phyloP scores from a whole-genome alignment of 2,797 vertebrate species.

The Sebastes alutus region DNA sequence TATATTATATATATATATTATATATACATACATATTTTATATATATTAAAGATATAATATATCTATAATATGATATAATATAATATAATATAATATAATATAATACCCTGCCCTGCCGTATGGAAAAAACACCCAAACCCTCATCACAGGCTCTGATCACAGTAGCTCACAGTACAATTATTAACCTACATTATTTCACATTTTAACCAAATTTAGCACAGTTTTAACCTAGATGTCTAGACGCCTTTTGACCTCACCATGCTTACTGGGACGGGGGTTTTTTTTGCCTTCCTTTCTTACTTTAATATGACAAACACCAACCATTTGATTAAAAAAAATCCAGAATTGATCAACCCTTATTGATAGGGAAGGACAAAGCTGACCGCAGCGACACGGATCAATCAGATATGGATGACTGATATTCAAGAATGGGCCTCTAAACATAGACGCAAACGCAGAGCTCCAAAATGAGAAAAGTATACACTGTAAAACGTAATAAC shows the following conservation, averaged over 20 bases:
- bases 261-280: neutral
- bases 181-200: neutral
- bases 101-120: neutral
- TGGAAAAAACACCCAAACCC: neutral
- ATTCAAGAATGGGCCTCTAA: neutral
- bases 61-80: no score
- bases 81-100: no score
- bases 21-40: no score
- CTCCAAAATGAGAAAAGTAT: slow-evolving; percentile 18
- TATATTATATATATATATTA: no score
- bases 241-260: neutral
- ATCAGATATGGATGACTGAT: neutral
- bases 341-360: neutral
- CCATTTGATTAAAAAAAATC: neutral
- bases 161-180: neutral
- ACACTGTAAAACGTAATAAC: slow-evolving; percentile 30
- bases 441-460: neutral
- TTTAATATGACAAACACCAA: neutral
- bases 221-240: neutral
- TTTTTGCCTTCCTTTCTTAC: neutral
- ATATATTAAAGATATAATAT: no score
- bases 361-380: neutral
- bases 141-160: neutral
- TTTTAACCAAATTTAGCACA: neutral
- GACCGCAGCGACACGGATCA: neutral